A percentile compares a stretch with the other conserved stretches of the same genome.
These are phyloP conservation scores for Geopemphigus sp. DNA, from an alignment of 1,140 invertebrate species.

Conservation along the genomic window DNA sequence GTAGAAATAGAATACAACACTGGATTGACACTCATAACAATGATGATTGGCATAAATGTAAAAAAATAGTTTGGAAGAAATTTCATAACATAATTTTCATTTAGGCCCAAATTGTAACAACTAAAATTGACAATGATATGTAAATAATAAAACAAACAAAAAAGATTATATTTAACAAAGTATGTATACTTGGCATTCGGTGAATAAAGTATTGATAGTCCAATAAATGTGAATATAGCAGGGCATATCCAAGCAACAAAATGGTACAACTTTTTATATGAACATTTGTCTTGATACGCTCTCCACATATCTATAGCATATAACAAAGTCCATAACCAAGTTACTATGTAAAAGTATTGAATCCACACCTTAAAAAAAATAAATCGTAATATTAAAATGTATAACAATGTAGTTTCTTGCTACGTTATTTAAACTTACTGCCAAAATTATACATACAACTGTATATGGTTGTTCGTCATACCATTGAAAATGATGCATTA, in stretches of 20 bases:
- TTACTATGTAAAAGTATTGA: constrained; percentile 80
- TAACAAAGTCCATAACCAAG: constrained; percentile 79
- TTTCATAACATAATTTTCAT: constrained; percentile 62
- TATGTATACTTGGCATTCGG: constrained; percentile 72
- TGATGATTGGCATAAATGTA: constrained; percentile 69
- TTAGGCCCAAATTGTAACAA: constrained; percentile 66
- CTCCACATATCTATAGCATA: constrained; percentile 77
- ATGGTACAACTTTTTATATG: constrained; percentile 63
- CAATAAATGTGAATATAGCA: constrained; percentile 65
- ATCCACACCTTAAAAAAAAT: constrained; percentile 60
- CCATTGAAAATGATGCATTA: constrained; percentile 44
- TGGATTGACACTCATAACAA: constrained; percentile 75
- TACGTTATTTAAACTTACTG: constrained; percentile 17
- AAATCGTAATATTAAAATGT: constrained; percentile 4
- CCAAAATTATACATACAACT: constrained; percentile 32
- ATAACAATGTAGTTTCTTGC: not conserved
- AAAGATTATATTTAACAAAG: not conserved
- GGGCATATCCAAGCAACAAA: constrained; percentile 69
- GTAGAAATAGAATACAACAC: constrained; percentile 67
- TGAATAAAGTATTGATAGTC: constrained; percentile 69
- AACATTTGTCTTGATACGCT: constrained; percentile 62
- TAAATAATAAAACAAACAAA: constrained; percentile 22
- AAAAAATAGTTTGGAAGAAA: constrained; percentile 76
- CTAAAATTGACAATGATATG: constrained; percentile 58
- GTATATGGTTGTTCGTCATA: constrained; percentile 43